A percentile compares a stretch with the other conserved stretches of the same genome.
Conservation (phyloP, 37 sponge, comb jelly and placozoan species). For the Cliona cf. orientalis region DNA sequence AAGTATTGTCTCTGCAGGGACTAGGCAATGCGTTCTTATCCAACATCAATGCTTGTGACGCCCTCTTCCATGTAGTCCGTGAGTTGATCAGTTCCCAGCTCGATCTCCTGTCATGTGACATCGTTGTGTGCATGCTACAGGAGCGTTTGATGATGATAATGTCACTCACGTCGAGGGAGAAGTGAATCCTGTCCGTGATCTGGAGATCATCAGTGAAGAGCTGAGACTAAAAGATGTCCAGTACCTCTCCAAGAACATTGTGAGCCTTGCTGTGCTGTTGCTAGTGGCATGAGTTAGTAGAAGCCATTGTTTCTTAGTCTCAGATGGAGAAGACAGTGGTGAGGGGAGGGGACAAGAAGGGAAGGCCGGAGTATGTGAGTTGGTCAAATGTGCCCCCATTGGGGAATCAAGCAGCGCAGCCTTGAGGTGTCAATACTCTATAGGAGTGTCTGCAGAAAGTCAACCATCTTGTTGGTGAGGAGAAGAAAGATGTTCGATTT, state of each 20-base stretch:
- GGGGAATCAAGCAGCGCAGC: not conserved
- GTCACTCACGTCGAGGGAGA: slow-evolving; percentile 98
- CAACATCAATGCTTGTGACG: slow-evolving; percentile 96
- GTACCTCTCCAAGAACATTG: slow-evolving; percentile 50
- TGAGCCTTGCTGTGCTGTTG: slow-evolving; percentile 6
- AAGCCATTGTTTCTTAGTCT: not conserved
- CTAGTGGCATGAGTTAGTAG: not conserved
- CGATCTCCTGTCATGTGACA: not conserved
- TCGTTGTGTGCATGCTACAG: slow-evolving; percentile 13
- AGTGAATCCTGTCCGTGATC: slow-evolving; percentile 92
- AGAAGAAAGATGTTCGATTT: slow-evolving; percentile 82
- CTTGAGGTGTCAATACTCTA: not conserved
- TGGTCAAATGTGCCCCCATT: not conserved
- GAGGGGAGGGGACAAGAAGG: slow-evolving; percentile 87
- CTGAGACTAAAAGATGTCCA: slow-evolving; percentile 84
- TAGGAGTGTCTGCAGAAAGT: slow-evolving; percentile 74
- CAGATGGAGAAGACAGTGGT: slow-evolving; percentile 17
- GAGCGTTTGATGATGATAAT: slow-evolving; percentile 98
- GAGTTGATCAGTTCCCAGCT: slow-evolving; percentile 18
- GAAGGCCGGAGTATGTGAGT: slow-evolving; percentile 85
- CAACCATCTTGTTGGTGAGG: slow-evolving; percentile 33
- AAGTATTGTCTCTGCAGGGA: slow-evolving; percentile 69
- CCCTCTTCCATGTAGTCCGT: slow-evolving; percentile 89
- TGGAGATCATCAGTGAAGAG: slow-evolving; percentile 94
- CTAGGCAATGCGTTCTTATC: slow-evolving; percentile 98